Evolutionary conservation across 2,888 invertebrate genomes (phyloP).

Genomic region (Sphaeridia pumilis): DNA sequence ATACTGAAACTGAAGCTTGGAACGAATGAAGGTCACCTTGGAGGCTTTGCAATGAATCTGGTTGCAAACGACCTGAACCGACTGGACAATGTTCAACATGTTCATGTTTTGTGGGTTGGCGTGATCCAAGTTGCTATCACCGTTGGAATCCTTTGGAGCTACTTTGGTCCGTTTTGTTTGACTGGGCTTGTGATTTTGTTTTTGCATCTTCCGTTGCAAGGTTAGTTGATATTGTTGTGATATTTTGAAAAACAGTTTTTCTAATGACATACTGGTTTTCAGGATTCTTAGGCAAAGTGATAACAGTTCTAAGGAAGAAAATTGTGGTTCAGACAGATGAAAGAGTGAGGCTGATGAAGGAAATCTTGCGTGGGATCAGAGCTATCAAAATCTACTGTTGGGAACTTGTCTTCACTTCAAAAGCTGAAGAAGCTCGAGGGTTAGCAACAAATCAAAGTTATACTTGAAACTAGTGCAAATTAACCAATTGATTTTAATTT

Average conservation of each 20-base stretch:
- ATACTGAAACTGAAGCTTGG: neutral
- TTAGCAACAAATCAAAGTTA: too few species aligned
- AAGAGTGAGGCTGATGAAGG: conserved; percentile 83
- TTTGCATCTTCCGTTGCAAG: conserved; percentile 72
- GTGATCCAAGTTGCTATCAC: conserved; percentile 70
- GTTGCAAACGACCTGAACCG: conserved; percentile 82
- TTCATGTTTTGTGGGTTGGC: conserved; percentile 86
- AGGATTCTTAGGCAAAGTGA: conserved; percentile 42
- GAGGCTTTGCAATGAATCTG: conserved; percentile 55
- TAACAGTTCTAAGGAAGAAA: conserved; percentile 51
- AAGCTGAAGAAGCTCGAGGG: conserved; percentile 63
- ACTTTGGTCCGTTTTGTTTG: conserved; percentile 58
- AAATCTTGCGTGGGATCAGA: conserved; percentile 82
- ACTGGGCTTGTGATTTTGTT: conserved; percentile 68
- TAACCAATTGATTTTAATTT: conserved; percentile 31
- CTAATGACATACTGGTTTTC: too few species aligned
- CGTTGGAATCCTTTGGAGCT: conserved; percentile 63
- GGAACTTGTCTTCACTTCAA: conserved; percentile 77
- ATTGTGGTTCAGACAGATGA: conserved; percentile 79
- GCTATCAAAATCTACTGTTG: conserved; percentile 96
- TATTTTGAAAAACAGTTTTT: conserved; percentile 58
- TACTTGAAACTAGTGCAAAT: too few species aligned
- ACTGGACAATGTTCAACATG: conserved; percentile 77
- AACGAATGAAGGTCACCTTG: neutral
- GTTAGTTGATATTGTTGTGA: conserved; percentile 40